Conservation (phyloP, 92 coral and sea anemone species). For the Palythoa caribaeorum region DNA sequence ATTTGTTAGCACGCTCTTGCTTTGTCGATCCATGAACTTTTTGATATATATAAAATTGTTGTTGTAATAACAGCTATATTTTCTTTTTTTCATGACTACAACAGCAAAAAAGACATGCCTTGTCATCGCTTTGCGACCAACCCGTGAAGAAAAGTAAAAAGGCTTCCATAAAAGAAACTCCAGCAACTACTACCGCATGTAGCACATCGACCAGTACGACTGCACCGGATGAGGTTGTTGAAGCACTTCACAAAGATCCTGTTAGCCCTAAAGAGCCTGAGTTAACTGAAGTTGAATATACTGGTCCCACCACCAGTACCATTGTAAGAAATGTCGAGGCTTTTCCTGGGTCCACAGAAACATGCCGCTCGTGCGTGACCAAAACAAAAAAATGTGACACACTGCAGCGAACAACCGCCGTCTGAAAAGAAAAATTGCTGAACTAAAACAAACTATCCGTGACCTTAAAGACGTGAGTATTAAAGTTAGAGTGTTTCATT, state of each 20-base stretch:
- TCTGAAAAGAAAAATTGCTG: conserved; percentile 22
- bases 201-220: conserved; percentile 19
- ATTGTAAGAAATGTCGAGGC: conserved; percentile 3
- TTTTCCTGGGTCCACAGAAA: conserved; percentile 12
- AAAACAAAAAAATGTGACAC: conserved; percentile 4
- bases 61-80: not conserved
- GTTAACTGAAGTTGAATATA: not conserved
- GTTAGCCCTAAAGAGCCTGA: not conserved
- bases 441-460: conserved; percentile 32
- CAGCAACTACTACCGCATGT: not conserved
- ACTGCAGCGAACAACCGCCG: not conserved
- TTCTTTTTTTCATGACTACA: not conserved
- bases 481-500: not conserved
- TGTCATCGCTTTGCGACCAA: not conserved
- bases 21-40: conserved; percentile 21
- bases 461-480: conserved; percentile 50
- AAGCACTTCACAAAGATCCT: conserved; percentile 21
- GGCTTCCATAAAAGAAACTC: conserved; percentile 7
- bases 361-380: conserved; percentile 2
- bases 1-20: conserved; percentile 23
- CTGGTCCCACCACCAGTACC: not conserved
- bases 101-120: conserved; percentile 18
- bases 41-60: conserved; percentile 10
- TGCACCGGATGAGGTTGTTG: conserved; percentile 22
- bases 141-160: not conserved